Conservation (phyloP, 2,888 invertebrate species). For the Eucriotettix oculatus region DNA sequence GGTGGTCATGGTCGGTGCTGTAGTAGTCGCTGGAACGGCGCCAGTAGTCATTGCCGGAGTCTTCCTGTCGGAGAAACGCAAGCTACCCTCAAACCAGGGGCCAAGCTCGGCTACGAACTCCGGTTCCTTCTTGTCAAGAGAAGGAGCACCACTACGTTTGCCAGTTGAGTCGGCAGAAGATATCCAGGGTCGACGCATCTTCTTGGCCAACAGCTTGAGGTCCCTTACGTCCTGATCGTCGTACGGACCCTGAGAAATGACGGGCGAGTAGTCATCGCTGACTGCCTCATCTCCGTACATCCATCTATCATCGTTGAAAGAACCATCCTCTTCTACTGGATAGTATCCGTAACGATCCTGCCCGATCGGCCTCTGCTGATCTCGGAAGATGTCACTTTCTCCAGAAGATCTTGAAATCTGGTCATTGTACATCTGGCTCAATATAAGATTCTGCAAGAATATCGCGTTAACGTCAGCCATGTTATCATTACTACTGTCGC, state of each 20-base stretch:
- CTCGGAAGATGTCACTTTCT: neutral
- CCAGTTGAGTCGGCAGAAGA: neutral
- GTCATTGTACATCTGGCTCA: slow-evolving; percentile 46
- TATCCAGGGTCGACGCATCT: slow-evolving; percentile 13
- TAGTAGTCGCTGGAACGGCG: slow-evolving; percentile 1
- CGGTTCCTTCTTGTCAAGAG: neutral
- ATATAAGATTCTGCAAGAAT: slow-evolving; percentile 47
- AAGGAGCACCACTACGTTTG: neutral
- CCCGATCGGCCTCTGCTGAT: neutral
- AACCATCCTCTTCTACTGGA: neutral
- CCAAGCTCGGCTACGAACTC: neutral
- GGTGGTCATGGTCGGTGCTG: slow-evolving; percentile 11
- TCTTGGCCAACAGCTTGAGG: slow-evolving; percentile 41
- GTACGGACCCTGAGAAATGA: slow-evolving; percentile 12
- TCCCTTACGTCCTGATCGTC: slow-evolving; percentile 51
- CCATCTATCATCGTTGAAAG: slow-evolving; percentile 28
- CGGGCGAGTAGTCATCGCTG: slow-evolving; percentile 9
- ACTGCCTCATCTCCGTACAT: slow-evolving; percentile 14
- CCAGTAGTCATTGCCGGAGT: neutral
- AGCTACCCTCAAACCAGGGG: slow-evolving; percentile 1
- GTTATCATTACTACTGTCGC: slow-evolving; percentile 13
- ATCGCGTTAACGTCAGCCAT: slow-evolving; percentile 37
- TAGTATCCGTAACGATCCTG: neutral
- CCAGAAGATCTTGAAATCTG: slow-evolving; percentile 17
- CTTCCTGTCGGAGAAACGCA: slow-evolving; percentile 17